phyloP scores from a whole-genome alignment of 2,797 vertebrate species.

The Parambassis ranga region DNA sequence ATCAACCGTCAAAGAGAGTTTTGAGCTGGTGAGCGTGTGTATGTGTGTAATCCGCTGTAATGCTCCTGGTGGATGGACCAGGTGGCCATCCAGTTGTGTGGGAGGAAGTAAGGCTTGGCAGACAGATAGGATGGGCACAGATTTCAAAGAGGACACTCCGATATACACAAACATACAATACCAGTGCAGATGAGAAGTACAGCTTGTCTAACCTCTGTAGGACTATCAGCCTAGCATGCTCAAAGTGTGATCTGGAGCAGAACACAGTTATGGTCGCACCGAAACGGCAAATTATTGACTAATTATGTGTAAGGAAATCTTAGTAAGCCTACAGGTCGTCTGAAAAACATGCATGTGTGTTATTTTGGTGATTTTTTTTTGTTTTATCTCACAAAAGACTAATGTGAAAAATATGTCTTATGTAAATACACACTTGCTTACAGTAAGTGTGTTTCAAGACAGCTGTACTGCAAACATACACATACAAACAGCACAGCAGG shows the following conservation, averaged over 20 bases:
- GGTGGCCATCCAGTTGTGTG: constrained; percentile 67
- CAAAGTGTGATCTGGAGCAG: constrained; percentile 8
- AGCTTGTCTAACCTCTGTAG: background rate
- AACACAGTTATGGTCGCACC: background rate
- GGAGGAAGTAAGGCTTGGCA: constrained; percentile 59
- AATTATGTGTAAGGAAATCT: background rate
- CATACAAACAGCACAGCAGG: background rate
- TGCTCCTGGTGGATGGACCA: constrained; percentile 39
- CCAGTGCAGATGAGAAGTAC: background rate
- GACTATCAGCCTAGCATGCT: constrained; percentile 2
- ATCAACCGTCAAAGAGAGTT: constrained; percentile 47
- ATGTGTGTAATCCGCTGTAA: background rate
- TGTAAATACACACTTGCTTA: background rate
- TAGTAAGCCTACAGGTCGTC: background rate
- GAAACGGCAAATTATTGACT: too few relatives aligned
- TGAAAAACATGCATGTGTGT: background rate
- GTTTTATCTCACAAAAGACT: background rate
- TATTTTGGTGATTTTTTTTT: background rate
- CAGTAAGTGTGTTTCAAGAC: background rate
- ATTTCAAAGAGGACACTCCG: constrained; percentile 51
- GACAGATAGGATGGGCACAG: constrained; percentile 29
- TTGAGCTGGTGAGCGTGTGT: constrained; percentile 1
- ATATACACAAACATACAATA: constrained; percentile 1
- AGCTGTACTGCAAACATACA: background rate
- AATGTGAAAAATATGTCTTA: background rate